Evolutionary conservation across 2,888 invertebrate species (phyloP).

Genomic region (Drosophila testacea): DNA sequence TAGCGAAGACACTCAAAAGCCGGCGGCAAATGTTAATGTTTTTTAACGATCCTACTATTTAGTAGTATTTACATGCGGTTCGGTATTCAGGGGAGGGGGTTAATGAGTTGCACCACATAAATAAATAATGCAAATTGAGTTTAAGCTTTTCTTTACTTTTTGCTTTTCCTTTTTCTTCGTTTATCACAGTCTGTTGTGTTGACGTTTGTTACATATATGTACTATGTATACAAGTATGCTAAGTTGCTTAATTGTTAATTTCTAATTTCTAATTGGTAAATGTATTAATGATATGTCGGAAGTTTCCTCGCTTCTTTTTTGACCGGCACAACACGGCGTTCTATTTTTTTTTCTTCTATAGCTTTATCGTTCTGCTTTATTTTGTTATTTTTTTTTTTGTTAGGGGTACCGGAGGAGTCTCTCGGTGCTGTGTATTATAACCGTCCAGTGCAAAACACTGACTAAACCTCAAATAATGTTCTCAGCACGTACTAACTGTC

Average conservation of each 20-base stretch:
- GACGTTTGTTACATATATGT: not conserved
- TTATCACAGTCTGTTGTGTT: slow-evolving; percentile 35
- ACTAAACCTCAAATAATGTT: slow-evolving; percentile 83
- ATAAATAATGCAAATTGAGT: slow-evolving; percentile 50
- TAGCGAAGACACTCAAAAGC: slow-evolving; percentile 47
- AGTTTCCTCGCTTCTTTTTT: slow-evolving; percentile 22
- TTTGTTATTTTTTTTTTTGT: slow-evolving; percentile 2
- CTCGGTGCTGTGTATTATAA: slow-evolving; percentile 72
- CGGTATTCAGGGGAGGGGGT: slow-evolving; percentile 27
- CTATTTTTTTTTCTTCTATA: not conserved
- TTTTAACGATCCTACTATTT: slow-evolving; percentile 28
- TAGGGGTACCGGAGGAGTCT: slow-evolving; percentile 36
- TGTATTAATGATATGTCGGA: slow-evolving; percentile 16
- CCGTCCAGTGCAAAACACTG: slow-evolving; percentile 80
- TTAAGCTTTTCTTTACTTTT: slow-evolving; percentile 4
- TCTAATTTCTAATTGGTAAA: slow-evolving; percentile 16
- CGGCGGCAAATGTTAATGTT: slow-evolving; percentile 51
- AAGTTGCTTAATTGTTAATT: slow-evolving; percentile 12
- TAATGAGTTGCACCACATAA: slow-evolving; percentile 47
- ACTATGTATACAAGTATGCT: not conserved
- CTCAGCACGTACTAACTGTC: slow-evolving; percentile 83
- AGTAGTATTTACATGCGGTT: slow-evolving; percentile 39
- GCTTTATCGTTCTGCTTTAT: not conserved
- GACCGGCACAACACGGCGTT: slow-evolving; percentile 39
- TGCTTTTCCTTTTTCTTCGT: not conserved